These are phyloP conservation scores for Rhea pennata DNA, from an alignment of 2,113 vertebrate genomes.

Conservation along the genomic window DNA sequence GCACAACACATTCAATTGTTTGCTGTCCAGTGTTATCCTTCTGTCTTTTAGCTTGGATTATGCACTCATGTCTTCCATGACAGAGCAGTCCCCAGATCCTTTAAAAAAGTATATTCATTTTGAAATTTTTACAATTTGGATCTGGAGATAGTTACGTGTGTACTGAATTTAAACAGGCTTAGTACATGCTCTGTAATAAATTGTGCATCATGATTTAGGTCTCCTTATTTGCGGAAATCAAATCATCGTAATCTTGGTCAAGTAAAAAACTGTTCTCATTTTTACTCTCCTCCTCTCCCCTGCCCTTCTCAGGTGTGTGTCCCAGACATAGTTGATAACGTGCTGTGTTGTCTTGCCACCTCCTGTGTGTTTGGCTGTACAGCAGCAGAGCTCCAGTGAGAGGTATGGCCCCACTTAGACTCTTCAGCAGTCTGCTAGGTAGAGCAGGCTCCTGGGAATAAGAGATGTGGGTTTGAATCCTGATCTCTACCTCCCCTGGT, in stretches of 20 bases:
- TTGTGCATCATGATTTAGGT: neutral
- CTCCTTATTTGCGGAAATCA: neutral
- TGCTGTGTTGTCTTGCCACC: neutral
- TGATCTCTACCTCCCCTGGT: neutral
- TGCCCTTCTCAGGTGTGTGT: neutral
- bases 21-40: neutral
- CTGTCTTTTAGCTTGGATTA: neutral
- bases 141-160: fast-evolving
- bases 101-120: neutral
- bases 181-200: neutral
- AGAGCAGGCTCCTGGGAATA: neutral
- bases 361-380: neutral
- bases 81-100: neutral
- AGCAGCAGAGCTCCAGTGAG: neutral
- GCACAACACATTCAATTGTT: neutral
- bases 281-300: neutral
- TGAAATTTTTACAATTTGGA: neutral
- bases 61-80: neutral
- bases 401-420: neutral
- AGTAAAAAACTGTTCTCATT: neutral
- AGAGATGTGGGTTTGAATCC: neutral
- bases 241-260: neutral
- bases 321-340: neutral
- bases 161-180: neutral
- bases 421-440: neutral